Conservation (phyloP, 2,888 invertebrate genomes). For the Alsophila aescularia region DNA sequence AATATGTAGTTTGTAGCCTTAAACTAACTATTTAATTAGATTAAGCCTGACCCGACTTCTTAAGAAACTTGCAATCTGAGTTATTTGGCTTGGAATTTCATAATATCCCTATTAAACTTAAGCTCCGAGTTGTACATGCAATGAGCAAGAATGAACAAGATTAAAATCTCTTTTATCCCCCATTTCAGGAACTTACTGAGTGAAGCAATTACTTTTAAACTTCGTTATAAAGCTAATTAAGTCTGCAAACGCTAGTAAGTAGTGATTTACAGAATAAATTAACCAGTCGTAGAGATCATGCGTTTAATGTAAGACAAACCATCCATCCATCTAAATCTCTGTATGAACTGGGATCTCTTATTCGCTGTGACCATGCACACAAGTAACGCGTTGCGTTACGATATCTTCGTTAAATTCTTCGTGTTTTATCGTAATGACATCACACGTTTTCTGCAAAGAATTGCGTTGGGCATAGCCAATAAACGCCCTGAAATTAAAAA, state of each 20-base stretch:
- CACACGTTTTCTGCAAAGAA: no score
- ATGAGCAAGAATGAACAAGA: conserved; percentile 29
- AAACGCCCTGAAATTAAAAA: no score
- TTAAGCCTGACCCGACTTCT: not conserved
- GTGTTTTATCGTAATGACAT: no score
- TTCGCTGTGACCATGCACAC: no score
- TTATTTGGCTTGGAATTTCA: conserved; percentile 20
- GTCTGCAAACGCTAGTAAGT: conserved; percentile 1
- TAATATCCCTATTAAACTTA: conserved; percentile 23
- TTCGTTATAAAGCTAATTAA: conserved; percentile 41
- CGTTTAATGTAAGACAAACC: not conserved
- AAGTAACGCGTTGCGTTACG: no score
- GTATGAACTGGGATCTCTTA: no score
- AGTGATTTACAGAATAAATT: not conserved
- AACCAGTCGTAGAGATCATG: not conserved
- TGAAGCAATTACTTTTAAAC: conserved; percentile 43
- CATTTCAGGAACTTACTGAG: conserved; percentile 35
- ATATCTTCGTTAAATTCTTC: no score
- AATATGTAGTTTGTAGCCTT: not conserved
- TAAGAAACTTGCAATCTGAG: conserved; percentile 4
- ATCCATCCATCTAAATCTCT: no score
- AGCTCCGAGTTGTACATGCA: conserved; percentile 18
- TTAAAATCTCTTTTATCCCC: conserved; percentile 30
- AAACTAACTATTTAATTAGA: conserved; percentile 2
- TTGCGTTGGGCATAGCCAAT: no score